Evolutionary conservation across 2,113 vertebrate genomes (phyloP).

Genomic region (Cyanoderma ruficeps): DNA sequence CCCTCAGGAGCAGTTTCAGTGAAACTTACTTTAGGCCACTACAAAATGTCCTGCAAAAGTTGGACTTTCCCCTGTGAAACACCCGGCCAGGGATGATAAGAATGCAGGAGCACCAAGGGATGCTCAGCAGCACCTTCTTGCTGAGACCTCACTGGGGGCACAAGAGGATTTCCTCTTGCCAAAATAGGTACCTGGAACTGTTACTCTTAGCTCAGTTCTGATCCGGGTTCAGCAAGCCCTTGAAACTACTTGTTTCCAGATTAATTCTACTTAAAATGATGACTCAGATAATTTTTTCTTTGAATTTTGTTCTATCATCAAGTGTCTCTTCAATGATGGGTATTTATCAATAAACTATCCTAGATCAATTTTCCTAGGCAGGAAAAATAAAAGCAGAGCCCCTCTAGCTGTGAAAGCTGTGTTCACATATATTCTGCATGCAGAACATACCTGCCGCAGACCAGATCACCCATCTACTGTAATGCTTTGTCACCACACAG

Average conservation of each 20-base stretch:
- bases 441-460: background rate
- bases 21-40: background rate
- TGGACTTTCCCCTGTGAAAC: rapidly evolving
- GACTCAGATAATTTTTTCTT: background rate
- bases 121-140: background rate
- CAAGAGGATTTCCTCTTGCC: background rate
- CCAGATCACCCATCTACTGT: background rate
- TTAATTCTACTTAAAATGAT: background rate
- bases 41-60: background rate
- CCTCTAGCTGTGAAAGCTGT: rapidly evolving
- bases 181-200: background rate
- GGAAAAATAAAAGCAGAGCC: background rate
- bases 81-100: rapidly evolving
- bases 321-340: background rate
- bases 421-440: background rate
- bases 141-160: rapidly evolving
- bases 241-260: background rate
- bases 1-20: background rate
- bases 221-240: background rate
- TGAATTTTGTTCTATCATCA: background rate
- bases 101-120: rapidly evolving
- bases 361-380: background rate
- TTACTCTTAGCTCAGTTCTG: background rate
- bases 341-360: background rate
- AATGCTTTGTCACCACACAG: background rate